Conservation (phyloP, 2,797 vertebrate species). For the Malacoraja senta region DNA sequence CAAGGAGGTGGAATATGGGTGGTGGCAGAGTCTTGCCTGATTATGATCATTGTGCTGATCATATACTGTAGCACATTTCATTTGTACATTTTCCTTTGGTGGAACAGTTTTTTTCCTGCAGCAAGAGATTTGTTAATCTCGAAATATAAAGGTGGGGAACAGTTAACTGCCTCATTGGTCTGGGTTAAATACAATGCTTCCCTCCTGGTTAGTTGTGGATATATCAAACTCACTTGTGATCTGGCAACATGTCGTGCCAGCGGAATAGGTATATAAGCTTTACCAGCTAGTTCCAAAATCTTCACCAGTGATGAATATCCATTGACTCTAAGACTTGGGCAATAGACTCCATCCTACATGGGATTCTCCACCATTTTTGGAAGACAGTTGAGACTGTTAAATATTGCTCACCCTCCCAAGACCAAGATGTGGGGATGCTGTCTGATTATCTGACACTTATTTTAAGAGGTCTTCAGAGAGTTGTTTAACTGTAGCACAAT, state of each 20-base stretch:
- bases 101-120: not conserved
- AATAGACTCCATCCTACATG: not conserved
- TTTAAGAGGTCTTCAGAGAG: not conserved
- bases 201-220: not conserved
- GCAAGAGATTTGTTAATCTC: not conserved
- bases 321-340: not conserved
- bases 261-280: not conserved
- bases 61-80: not conserved
- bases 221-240: not conserved
- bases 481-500: constrained; percentile 18
- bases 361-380: not conserved
- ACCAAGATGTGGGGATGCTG: not conserved
- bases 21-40: not conserved
- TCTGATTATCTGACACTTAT: not conserved
- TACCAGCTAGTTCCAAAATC: not conserved
- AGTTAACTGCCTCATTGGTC: not conserved
- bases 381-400: not conserved
- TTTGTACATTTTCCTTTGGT: not conserved
- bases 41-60: not conserved
- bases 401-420: not conserved
- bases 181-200: not conserved
- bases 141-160: not conserved
- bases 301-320: not conserved
- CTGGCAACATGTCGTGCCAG: not conserved
- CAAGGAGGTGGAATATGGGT: not conserved